Evolutionary conservation across 2,797 vertebrate species (phyloP), one percentile per base, ranked within the genome.

Genomic region (Microhierax caerulescens): DNA sequence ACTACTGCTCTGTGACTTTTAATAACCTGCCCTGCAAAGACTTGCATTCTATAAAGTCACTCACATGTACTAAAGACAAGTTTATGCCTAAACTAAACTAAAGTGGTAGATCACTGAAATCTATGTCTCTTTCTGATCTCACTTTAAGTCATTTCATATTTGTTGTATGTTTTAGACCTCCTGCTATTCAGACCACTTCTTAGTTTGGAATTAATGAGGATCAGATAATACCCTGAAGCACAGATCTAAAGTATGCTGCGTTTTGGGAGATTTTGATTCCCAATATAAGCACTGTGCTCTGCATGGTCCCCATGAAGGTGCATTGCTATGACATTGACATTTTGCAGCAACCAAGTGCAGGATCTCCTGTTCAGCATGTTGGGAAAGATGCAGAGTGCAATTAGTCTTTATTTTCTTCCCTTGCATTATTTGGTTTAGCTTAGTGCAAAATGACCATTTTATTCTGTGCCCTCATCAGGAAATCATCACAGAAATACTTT

Each of bases 1-100:
- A 95, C 88, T 93, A 61, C 50, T 69, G 64, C 57, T 72, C 1
- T 61, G 75, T 91, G 87, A 87, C 70, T 97, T 90, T 82, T 87
- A 87, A 80, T 89, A 91, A 67, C 68, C 64, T 90, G n/a, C 10
- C 4, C 48, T 64, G 64, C 64, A 72, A 92, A 83, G 48, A 61
- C 30, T 74, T 54, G 14, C 24, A 30, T 79, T 93, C 56, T 78
- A 7, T n/a, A n/a, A 48, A 30, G 51, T 85, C 68, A 73, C 20
- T 87, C 48, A n/a, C 48, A n/a, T 0, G 0, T 59, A 43, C 50
- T 89, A 47, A 76, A 76, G 39, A 64, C 25, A 92, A 91, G 39
- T 37, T 56, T 21, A 37, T 72, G 18, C 16, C 15, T 81, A 67
- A 61, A 64, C n/a, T n/a, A n/a, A n/a, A n/a, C n/a, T n/a, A n/a